Base-by-base conservation (phyloP, 2,797 vertebrate species). In the Sebastes diploproa region DNA sequence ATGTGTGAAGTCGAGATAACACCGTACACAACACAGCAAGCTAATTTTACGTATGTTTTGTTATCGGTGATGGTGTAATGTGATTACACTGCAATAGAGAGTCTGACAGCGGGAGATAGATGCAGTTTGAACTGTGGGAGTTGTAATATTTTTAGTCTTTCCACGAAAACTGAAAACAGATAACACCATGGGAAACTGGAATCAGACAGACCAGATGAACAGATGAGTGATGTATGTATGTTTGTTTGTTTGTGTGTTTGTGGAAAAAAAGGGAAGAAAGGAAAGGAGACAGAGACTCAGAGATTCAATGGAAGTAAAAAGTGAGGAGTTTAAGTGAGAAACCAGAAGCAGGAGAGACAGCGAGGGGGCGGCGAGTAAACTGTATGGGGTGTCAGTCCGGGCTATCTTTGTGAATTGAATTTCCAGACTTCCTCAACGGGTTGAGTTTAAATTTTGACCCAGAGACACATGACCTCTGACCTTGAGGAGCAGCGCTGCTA, bases 401-500 rank as follows among this genome's bases (percentile, higher is more conserved):
- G 23, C 46, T 22, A 22, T 70, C 75, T 62, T 46, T 55, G 38
- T 22, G 32, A 83, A 90, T 25, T 77, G 79, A 83, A 71, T 89
- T 85, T 88, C 79, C 90, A 93, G 89, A 88, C 77, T 67, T 86
- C 73, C 83, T 82, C 5, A 3, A 61, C 4, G n/a, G 72, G 70
- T 77, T 46, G 16, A 75, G 79, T 66, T 80, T 85, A 68, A 91
- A 75, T 90, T 87, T 22, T 81, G 81, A 86, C 87, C 69, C 72
- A 1, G 18, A 80, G 52, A 32, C 72, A 62, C 65, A 6, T 22
- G 72, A 88, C 83, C 83, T 5, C 62, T 34, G 85, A 89, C 89
- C 88, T 61, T n/a, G 16, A 75, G 73, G 67, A 77, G 59, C 72
- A 55, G 59, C 38, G 9, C 14, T 27, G 81, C 66, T 62, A 91